A percentile compares a stretch with the other conserved stretches of the same genome.
These are phyloP conservation scores for Catonia carolina DNA, from an alignment of 2,888 invertebrate species.

Conservation along the genomic window DNA sequence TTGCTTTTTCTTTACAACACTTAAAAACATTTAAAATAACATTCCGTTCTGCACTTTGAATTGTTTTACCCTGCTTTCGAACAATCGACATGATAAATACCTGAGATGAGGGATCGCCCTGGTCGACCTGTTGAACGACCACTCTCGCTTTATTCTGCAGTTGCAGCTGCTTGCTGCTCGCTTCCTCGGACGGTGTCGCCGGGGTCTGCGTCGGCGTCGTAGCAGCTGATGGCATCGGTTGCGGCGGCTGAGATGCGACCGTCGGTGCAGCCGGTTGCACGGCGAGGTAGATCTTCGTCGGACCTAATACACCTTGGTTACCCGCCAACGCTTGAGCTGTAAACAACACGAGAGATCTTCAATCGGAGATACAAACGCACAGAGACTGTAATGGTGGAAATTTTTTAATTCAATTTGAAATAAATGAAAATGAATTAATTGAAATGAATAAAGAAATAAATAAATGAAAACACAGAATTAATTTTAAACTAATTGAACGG, in stretches of 20 bases:
- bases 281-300: constrained; percentile 78
- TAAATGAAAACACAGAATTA: too few species aligned
- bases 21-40: too few species aligned
- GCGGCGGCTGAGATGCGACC: constrained; percentile 9
- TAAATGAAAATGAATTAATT: neutral
- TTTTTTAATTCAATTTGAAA: neutral
- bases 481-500: too few species aligned
- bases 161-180: constrained; percentile 3
- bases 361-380: neutral
- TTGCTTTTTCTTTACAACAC: too few species aligned
- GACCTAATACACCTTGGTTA: constrained; percentile 76
- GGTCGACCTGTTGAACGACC: constrained; percentile 16
- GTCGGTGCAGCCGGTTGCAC: constrained; percentile 60
- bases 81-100: too few species aligned
- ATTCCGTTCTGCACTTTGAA: too few species aligned
- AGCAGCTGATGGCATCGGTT: constrained; percentile 25
- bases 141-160: constrained; percentile 16
- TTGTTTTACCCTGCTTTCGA: too few species aligned
- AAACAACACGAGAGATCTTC: constrained; percentile 33
- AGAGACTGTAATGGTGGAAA: neutral
- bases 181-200: constrained; percentile 4
- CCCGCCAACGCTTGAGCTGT: constrained; percentile 80
- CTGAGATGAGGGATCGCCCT: constrained; percentile 5
- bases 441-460: too few species aligned
- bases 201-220: constrained; percentile 26